phyloP scores from a whole-genome alignment of 1,140 invertebrate genomes.

The Rhopalosiphum maidis region DNA sequence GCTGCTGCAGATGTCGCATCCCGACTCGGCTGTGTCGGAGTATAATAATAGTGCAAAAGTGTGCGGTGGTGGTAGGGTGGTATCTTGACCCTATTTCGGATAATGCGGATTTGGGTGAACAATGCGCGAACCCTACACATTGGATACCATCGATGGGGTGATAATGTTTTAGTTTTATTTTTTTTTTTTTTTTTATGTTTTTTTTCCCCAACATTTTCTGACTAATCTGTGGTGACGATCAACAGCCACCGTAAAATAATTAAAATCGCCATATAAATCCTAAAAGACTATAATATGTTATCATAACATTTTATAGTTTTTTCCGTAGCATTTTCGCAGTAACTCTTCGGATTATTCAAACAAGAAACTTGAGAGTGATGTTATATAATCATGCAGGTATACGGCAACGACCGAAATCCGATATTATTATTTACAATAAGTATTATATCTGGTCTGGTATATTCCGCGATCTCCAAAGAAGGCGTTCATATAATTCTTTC shows the following conservation, averaged over 20 bases:
- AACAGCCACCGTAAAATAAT: background rate
- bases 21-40: background rate
- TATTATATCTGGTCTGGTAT: background rate
- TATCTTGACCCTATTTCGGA: background rate
- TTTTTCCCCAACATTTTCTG: background rate
- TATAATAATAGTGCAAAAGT: background rate
- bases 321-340: background rate
- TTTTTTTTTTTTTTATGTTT: background rate
- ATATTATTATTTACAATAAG: background rate
- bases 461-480: background rate
- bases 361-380: background rate
- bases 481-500: background rate
- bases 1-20: background rate
- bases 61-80: background rate
- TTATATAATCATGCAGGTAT: background rate
- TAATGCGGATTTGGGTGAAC: background rate
- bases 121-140: background rate
- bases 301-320: background rate
- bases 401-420: background rate
- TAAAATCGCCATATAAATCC: background rate
- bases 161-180: background rate
- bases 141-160: background rate
- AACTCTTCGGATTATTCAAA: background rate
- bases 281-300: background rate
- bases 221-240: background rate